These are phyloP conservation scores for Drosophila parabipectinata DNA, from an alignment of 1,140 invertebrate genomes.

Conservation along the genomic window DNA sequence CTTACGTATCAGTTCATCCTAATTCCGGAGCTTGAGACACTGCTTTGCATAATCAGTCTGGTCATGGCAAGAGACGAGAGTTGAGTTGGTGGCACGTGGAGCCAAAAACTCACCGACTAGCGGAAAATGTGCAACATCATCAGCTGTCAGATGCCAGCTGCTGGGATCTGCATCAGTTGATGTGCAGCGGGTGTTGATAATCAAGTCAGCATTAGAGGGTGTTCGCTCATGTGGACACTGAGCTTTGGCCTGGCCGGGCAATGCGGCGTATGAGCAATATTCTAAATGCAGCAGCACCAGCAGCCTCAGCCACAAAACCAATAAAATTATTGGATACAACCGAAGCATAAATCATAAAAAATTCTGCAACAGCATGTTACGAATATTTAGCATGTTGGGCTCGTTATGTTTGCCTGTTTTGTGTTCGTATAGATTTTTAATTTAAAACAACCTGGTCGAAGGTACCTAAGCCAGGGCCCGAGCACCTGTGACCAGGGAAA, in stretches of 20 bases:
- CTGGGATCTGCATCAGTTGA: constrained; percentile 43
- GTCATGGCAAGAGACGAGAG: constrained; percentile 22
- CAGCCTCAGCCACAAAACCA: constrained; percentile 49
- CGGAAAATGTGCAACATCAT: constrained; percentile 63
- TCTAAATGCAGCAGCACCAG: constrained; percentile 15
- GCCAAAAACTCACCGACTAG: constrained; percentile 26
- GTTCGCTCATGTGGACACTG: constrained; percentile 60
- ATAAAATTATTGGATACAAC: constrained; percentile 52
- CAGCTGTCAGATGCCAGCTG: constrained; percentile 68
- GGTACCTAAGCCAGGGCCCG: constrained; percentile 25
- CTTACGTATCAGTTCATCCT: constrained; percentile 1
- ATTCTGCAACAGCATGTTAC: constrained; percentile 23
- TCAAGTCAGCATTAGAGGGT: constrained; percentile 67
- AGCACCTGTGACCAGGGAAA: constrained; percentile 63
- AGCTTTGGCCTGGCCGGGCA: constrained; percentile 32
- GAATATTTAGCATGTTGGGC: constrained; percentile 40
- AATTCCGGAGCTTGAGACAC: not conserved
- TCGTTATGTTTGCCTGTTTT: constrained; percentile 35
- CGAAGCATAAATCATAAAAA: constrained; percentile 46
- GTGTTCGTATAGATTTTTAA: constrained; percentile 66
- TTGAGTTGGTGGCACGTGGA: not conserved
- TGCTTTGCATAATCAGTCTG: constrained; percentile 40
- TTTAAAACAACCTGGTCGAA: constrained; percentile 71
- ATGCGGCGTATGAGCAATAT: constrained; percentile 69
- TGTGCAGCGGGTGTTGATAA: constrained; percentile 72